Evolutionary conservation across 2,113 vertebrate genomes (phyloP).

Genomic region (Neogobius melanostomus): DNA sequence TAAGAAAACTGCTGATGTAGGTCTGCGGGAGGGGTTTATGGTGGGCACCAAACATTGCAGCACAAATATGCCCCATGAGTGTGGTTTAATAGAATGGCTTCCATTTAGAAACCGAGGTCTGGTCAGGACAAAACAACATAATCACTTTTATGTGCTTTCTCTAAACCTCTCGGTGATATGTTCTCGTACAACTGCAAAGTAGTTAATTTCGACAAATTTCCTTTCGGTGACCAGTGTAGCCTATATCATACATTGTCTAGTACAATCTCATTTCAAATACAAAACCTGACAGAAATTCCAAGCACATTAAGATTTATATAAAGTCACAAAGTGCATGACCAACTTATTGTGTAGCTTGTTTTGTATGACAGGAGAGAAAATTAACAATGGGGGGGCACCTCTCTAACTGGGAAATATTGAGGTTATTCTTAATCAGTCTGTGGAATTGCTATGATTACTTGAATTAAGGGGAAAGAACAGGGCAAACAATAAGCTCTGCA

Average conservation of each 20-base stretch:
- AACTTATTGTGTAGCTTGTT: too few relatives aligned
- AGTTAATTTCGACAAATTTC: neutral
- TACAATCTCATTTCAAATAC: too few relatives aligned
- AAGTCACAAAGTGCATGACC: too few relatives aligned
- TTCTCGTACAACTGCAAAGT: neutral
- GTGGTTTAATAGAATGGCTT: neutral
- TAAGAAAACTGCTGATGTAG: neutral
- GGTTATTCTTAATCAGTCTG: neutral
- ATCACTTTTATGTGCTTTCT: neutral
- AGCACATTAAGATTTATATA: too few relatives aligned
- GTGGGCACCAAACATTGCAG: neutral
- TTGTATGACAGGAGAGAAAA: too few relatives aligned
- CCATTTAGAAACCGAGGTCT: neutral
- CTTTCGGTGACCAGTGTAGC: too few relatives aligned
- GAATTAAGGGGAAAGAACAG: neutral
- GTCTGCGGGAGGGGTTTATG: neutral
- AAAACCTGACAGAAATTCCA: too few relatives aligned
- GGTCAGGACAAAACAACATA: neutral
- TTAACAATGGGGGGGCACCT: too few relatives aligned
- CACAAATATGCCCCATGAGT: neutral
- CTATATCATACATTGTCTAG: too few relatives aligned
- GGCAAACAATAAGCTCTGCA: neutral
- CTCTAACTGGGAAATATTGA: too few relatives aligned
- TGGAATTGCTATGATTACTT: neutral
- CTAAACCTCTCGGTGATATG: neutral